phyloP scores from a whole-genome alignment of 2,113 vertebrate genomes.

The Piaya cayana region DNA sequence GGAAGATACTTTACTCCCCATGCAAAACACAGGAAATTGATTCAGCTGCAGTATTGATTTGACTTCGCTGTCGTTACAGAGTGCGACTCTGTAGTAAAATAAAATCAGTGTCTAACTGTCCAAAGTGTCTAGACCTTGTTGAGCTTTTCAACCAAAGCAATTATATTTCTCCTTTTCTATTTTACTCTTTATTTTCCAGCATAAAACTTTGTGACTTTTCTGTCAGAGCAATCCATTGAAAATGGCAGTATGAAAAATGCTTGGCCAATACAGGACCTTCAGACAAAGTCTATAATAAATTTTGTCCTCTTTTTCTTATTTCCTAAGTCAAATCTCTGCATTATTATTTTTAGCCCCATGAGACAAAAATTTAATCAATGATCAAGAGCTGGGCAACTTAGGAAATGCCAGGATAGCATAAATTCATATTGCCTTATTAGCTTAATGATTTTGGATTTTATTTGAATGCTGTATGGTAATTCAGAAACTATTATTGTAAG shows the following conservation, averaged over 20 bases:
- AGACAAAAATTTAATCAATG: neutral
- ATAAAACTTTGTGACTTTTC: slow-evolving; percentile 42
- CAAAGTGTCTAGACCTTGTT: neutral
- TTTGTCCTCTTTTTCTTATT: neutral
- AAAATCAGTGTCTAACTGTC: slow-evolving; percentile 19
- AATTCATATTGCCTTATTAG: neutral
- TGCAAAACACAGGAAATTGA: slow-evolving; percentile 1
- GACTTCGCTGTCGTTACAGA: neutral
- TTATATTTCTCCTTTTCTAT: slow-evolving; percentile 42
- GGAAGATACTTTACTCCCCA: neutral
- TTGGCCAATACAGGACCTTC: neutral
- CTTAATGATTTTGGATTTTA: neutral
- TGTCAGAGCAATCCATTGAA: slow-evolving; percentile 16
- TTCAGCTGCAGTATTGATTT: neutral
- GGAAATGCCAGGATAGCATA: neutral
- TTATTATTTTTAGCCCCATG: neutral
- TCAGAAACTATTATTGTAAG: neutral
- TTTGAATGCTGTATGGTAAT: neutral
- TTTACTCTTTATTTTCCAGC: slow-evolving; percentile 34
- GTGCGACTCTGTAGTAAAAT: neutral
- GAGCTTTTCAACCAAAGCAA: slow-evolving; percentile 45
- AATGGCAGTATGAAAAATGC: slow-evolving; percentile 25
- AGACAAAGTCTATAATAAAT: neutral
- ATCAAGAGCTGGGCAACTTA: neutral
- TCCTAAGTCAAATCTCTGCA: neutral